Conservation (phyloP, 2,113 vertebrate species). For the Lonchura striata region DNA sequence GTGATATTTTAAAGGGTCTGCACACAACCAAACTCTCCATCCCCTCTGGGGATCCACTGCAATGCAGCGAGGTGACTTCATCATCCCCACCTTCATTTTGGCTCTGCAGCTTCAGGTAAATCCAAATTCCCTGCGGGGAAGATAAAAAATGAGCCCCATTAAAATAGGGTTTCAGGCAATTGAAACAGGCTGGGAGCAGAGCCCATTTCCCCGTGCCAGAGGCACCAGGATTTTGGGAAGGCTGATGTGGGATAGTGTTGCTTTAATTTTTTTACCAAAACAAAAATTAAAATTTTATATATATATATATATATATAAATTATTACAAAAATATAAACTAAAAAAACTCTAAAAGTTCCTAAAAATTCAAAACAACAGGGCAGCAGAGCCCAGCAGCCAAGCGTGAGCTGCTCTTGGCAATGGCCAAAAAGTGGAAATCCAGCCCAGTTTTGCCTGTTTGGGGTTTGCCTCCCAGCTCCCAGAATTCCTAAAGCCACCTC, state of each 20-base stretch:
- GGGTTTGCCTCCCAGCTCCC: neutral
- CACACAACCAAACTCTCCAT: neutral
- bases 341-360: too few species aligned
- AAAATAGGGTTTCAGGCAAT: neutral
- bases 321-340: too few species aligned
- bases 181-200: neutral
- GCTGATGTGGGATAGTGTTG: neutral
- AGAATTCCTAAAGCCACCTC: neutral
- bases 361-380: too few species aligned
- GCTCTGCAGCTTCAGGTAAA: neutral
- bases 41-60: neutral
- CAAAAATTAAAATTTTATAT: too few species aligned
- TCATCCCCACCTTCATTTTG: neutral
- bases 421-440: neutral
- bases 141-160: neutral
- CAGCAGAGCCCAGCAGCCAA: neutral
- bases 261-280: too few species aligned
- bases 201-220: accelerated
- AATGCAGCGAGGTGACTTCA: accelerated
- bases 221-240: too few species aligned
- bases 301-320: too few species aligned
- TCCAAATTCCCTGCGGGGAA: accelerated
- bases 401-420: accelerated
- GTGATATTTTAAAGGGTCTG: neutral
- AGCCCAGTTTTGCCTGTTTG: accelerated